Percentiles rank a stretch among this genome's conserved stretches.
These are phyloP conservation scores for Trissolcus basalis DNA, from an alignment of 1,140 invertebrate genomes.

Conservation along the genomic window DNA sequence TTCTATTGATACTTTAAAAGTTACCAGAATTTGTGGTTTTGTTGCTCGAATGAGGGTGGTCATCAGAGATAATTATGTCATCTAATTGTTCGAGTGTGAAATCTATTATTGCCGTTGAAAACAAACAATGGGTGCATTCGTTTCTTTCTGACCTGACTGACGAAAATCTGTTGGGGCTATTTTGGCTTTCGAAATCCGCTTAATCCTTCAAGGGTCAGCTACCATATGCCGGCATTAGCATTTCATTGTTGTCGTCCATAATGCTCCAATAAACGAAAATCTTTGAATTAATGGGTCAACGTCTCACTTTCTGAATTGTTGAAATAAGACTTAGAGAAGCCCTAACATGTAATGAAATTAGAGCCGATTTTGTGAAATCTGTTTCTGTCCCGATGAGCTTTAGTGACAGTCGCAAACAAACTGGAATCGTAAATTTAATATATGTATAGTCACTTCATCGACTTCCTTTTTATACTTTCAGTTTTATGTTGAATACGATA, in stretches of 20 bases:
- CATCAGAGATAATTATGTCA: too few relatives aligned
- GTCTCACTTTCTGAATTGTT: slow-evolving; percentile 16
- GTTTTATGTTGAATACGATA: too few relatives aligned
- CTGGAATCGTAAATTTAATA: too few relatives aligned
- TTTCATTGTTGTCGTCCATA: slow-evolving; percentile 17
- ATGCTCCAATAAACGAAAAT: slow-evolving; percentile 29
- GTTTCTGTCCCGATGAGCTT: background rate
- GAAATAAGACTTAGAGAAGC: slow-evolving; percentile 17
- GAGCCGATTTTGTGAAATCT: slow-evolving; percentile 11
- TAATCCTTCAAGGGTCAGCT: slow-evolving; percentile 33
- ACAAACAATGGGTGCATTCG: background rate
- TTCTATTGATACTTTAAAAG: too few relatives aligned
- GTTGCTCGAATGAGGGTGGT: background rate
- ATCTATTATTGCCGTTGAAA: too few relatives aligned
- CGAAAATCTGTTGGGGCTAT: slow-evolving; percentile 17
- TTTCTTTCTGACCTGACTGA: background rate
- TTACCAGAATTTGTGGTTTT: background rate
- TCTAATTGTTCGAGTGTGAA: too few relatives aligned
- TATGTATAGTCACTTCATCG: too few relatives aligned
- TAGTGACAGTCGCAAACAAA: background rate
- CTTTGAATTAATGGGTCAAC: slow-evolving; percentile 25
- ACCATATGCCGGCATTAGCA: slow-evolving; percentile 31
- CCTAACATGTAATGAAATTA: slow-evolving; percentile 31
- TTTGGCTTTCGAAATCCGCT: slow-evolving; percentile 7
- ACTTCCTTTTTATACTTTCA: too few relatives aligned